These are phyloP conservation scores for Drosophila simulans DNA, from an alignment of 1,140 invertebrate species.

Conservation along the genomic window DNA sequence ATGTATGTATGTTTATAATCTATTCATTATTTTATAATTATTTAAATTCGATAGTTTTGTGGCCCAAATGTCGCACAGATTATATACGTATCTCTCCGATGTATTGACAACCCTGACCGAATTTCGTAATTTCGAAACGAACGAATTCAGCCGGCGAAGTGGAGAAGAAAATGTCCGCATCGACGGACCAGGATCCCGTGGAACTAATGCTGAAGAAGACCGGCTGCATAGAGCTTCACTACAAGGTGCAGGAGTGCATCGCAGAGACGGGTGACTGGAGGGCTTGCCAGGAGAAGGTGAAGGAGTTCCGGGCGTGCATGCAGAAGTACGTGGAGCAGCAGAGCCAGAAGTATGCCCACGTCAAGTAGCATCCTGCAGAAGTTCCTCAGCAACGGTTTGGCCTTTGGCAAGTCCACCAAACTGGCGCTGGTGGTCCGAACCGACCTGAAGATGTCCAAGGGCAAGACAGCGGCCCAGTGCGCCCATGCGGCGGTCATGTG, in stretches of 20 bases:
- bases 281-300: conserved; percentile 92
- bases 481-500: conserved; percentile 91
- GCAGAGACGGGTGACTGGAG: conserved; percentile 95
- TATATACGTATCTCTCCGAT: no score
- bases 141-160: not conserved
- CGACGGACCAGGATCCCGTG: conserved; percentile 88
- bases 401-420: conserved; percentile 85
- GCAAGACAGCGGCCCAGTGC: conserved; percentile 93
- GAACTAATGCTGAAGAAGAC: conserved; percentile 93
- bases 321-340: conserved; percentile 85
- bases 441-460: conserved; percentile 92
- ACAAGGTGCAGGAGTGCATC: conserved; percentile 94
- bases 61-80: not conserved
- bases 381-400: conserved; percentile 43
- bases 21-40: no score
- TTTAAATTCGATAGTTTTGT: not conserved
- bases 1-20: no score
- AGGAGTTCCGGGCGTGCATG: conserved; percentile 92
- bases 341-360: conserved; percentile 74
- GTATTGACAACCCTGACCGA: not conserved
- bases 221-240: conserved; percentile 94
- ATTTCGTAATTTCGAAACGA: conserved; percentile 32
- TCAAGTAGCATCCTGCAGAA: conserved; percentile 68
- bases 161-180: conserved; percentile 43
- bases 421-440: conserved; percentile 91